phyloP scores from a whole-genome alignment of 2,888 invertebrate species.

The Nomada flava region DNA sequence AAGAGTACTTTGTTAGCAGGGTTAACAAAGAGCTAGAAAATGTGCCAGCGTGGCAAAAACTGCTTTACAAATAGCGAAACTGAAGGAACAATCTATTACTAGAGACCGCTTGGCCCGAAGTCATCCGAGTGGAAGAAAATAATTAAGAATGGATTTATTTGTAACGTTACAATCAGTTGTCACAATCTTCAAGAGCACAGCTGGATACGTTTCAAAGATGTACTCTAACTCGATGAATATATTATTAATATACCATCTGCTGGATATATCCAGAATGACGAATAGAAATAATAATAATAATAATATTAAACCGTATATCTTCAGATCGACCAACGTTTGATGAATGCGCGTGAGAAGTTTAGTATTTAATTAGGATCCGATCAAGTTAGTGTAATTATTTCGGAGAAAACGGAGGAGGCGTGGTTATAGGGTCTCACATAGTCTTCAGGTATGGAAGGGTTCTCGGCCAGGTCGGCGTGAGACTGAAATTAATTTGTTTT shows the following conservation, averaged over 20 bases:
- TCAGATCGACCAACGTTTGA: background rate
- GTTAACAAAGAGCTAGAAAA: too few relatives aligned
- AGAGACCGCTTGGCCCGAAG: too few relatives aligned
- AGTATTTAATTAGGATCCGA: conserved; percentile 61
- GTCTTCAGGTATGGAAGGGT: conserved; percentile 48
- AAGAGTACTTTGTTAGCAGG: too few relatives aligned
- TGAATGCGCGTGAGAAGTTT: conserved; percentile 20
- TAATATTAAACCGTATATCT: background rate
- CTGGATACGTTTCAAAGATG: too few relatives aligned
- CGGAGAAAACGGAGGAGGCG: conserved; percentile 51
- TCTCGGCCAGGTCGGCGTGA: conserved; percentile 37
- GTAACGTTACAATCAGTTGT: too few relatives aligned
- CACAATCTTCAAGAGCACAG: too few relatives aligned
- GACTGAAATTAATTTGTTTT: conserved; percentile 69
- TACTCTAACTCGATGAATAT: too few relatives aligned
- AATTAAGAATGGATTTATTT: too few relatives aligned
- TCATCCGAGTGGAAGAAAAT: too few relatives aligned
- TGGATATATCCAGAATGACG: background rate
- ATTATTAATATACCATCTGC: background rate
- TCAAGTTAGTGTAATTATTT: conserved; percentile 65
- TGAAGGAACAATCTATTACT: too few relatives aligned
- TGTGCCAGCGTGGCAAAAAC: too few relatives aligned
- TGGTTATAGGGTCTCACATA: conserved; percentile 41
- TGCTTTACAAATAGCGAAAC: too few relatives aligned
- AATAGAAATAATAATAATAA: background rate